phyloP scores from a whole-genome alignment of 1,140 invertebrate genomes.

The Eurosta solidaginis region DNA sequence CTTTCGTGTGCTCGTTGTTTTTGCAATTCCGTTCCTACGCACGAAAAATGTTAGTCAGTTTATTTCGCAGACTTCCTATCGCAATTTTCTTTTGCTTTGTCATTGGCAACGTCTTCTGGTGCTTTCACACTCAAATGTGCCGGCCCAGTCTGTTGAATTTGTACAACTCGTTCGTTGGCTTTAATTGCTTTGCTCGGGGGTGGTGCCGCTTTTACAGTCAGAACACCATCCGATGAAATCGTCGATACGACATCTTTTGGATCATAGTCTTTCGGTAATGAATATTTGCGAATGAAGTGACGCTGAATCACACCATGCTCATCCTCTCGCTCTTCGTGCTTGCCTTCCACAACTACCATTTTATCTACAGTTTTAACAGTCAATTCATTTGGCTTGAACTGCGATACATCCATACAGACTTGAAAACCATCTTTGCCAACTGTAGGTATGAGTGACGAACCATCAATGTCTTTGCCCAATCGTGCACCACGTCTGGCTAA shows the following conservation, averaged over 20 bases:
- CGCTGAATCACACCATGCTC: constrained; percentile 75
- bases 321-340: constrained; percentile 77
- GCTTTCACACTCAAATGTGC: constrained; percentile 55
- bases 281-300: constrained; percentile 74
- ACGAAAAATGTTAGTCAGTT: background rate
- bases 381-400: constrained; percentile 83
- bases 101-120: constrained; percentile 36
- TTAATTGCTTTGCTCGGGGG: constrained; percentile 53
- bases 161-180: constrained; percentile 60
- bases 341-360: constrained; percentile 70
- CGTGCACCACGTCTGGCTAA: background rate
- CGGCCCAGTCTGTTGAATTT: constrained; percentile 60
- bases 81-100: background rate
- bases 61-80: constrained; percentile 22
- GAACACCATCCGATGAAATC: constrained; percentile 75
- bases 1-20: no score
- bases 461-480: background rate
- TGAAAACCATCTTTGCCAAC: constrained; percentile 68
- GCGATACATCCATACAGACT: constrained; percentile 79
- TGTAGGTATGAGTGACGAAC: constrained; percentile 40
- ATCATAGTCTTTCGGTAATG: constrained; percentile 71
- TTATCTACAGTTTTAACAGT: constrained; percentile 79
- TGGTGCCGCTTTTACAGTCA: constrained; percentile 70
- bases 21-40: background rate
- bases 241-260: constrained; percentile 69